Conservation (phyloP, 2,888 invertebrate species). For the Pediacus dermestoides region DNA sequence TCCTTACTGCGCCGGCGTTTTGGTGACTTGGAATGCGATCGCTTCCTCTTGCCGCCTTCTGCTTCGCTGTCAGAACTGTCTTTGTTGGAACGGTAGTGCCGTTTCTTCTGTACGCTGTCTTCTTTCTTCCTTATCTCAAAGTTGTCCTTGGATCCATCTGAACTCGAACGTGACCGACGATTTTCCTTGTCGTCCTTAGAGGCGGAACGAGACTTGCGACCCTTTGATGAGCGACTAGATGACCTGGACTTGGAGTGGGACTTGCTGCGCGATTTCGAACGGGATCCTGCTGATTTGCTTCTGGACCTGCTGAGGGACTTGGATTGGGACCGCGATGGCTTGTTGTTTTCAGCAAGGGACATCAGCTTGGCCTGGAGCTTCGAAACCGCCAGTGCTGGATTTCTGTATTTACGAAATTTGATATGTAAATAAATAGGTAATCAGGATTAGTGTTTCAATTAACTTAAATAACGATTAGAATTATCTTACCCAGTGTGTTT, state of each 20-base stretch:
- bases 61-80: slow-evolving; percentile 54
- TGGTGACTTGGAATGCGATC: slow-evolving; percentile 39
- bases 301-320: slow-evolving; percentile 41
- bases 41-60: slow-evolving; percentile 46
- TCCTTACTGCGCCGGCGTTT: slow-evolving; percentile 47
- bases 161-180: slow-evolving; percentile 30
- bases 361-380: slow-evolving; percentile 61
- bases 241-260: slow-evolving; percentile 37
- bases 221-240: slow-evolving; percentile 31
- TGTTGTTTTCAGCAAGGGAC: slow-evolving; percentile 57
- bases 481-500: slow-evolving; percentile 23
- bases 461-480: slow-evolving; percentile 8
- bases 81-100: slow-evolving; percentile 80
- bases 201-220: slow-evolving; percentile 35
- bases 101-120: slow-evolving; percentile 79
- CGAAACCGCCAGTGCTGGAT: slow-evolving; percentile 50
- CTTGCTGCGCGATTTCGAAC: slow-evolving; percentile 40
- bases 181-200: slow-evolving; percentile 30
- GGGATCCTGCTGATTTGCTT: slow-evolving; percentile 34
- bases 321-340: slow-evolving; percentile 41
- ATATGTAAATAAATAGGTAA: not conserved
- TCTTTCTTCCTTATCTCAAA: slow-evolving; percentile 74
- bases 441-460: slow-evolving; percentile 2
- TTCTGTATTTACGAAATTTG: slow-evolving; percentile 1
- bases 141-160: slow-evolving; percentile 49